These are phyloP conservation scores for Heterochromis multidens DNA, from an alignment of 2,113 vertebrate genomes.

Conservation along the genomic window DNA sequence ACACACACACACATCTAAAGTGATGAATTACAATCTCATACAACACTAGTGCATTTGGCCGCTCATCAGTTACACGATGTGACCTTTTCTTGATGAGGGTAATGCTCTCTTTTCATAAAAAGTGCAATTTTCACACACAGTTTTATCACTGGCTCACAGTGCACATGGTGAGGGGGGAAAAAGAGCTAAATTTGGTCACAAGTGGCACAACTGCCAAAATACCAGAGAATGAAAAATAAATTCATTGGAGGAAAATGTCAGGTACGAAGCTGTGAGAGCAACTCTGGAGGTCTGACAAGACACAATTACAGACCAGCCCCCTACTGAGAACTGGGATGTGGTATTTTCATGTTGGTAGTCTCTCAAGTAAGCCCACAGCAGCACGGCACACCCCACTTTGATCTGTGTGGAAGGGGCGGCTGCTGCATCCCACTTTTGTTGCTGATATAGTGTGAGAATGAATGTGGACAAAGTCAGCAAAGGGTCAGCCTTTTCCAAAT, in stretches of 20 bases:
- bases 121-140: constrained; percentile 33
- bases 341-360: constrained; percentile 65
- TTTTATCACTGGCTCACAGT: constrained; percentile 33
- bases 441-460: constrained; percentile 40
- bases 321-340: constrained; percentile 57
- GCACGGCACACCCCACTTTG: constrained; percentile 49
- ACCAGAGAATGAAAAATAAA: constrained; percentile 72
- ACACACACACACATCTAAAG: neutral
- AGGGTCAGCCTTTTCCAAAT: constrained; percentile 17
- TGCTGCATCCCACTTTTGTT: constrained; percentile 15
- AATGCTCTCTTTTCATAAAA: constrained; percentile 23
- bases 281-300: constrained; percentile 70
- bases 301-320: constrained; percentile 67
- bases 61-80: constrained; percentile 19
- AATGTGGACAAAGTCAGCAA: constrained; percentile 53
- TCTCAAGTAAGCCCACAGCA: constrained; percentile 44
- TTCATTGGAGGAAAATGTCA: constrained; percentile 65
- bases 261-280: constrained; percentile 65
- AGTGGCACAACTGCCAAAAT: constrained; percentile 60
- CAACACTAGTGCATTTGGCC: neutral
- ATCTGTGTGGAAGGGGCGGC: constrained; percentile 47
- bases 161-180: constrained; percentile 4
- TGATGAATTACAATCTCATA: constrained; percentile 13
- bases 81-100: constrained; percentile 39
- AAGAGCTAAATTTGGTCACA: constrained; percentile 63